Conservation (phyloP, 2,888 invertebrate species). For the Habrosyne pyritoides region DNA sequence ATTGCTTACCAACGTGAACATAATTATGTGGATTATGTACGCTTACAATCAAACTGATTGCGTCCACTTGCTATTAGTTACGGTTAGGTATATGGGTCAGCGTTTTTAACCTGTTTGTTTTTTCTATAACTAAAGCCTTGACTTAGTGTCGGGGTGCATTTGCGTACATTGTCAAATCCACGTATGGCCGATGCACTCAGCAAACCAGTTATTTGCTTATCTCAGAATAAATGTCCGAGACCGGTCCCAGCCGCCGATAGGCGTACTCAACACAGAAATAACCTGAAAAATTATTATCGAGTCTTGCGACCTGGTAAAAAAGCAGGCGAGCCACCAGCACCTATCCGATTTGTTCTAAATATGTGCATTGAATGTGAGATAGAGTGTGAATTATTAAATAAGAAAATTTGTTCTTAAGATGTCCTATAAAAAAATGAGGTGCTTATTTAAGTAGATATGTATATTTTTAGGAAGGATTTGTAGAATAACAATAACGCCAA, state of each 20-base stretch:
- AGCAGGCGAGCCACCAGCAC: conserved; percentile 17
- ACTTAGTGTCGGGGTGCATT: conserved; percentile 41
- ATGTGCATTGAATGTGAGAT: conserved; percentile 22
- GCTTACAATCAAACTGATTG: conserved; percentile 2
- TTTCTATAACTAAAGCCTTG: conserved; percentile 34
- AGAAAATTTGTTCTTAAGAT: too few species aligned
- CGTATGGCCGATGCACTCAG: conserved; percentile 46
- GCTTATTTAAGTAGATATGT: too few species aligned
- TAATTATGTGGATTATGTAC: background rate
- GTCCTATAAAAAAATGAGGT: too few species aligned
- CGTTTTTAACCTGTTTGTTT: conserved; percentile 20
- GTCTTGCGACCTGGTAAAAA: conserved; percentile 29
- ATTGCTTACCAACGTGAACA: background rate
- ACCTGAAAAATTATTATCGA: conserved; percentile 41
- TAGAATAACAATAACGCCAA: too few species aligned
- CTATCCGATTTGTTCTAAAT: conserved; percentile 30
- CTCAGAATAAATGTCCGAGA: conserved; percentile 45
- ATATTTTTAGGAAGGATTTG: too few species aligned
- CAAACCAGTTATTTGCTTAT: conserved; percentile 63
- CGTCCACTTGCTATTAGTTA: background rate
- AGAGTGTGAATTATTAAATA: conserved; percentile 10
- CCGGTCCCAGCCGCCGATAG: conserved; percentile 53
- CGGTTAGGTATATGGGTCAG: conserved; percentile 2
- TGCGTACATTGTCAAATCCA: conserved; percentile 58
- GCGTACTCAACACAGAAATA: conserved; percentile 44